Base-by-base conservation (phyloP, 1,140 invertebrate species). In the Dreissena polymorpha region DNA sequence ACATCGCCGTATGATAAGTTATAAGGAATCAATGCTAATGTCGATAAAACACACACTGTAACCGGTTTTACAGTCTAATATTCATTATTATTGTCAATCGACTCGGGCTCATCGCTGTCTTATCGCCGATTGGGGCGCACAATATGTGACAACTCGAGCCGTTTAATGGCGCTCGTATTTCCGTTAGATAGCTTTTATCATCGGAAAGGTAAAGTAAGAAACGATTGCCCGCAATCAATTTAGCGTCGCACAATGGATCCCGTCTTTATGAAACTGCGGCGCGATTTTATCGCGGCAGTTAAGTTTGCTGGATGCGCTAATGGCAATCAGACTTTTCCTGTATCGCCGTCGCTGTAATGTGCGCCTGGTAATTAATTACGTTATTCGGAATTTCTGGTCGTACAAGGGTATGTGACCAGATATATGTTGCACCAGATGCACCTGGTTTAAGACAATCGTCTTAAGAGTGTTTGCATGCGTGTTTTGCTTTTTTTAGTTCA, bases 131-230 rank as follows among this genome's bases (percentile, higher is more conserved):
- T 69, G 50, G 39, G 64, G 68, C 68, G 76, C 76, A 78, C 69
- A 78, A 78, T 69, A 78, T 78, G 76, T 78, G 16, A 65, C 63
- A 78, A 78, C 76, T 68, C 69, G 53, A 23, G 76, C 76, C 76
- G 76, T 78, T 69, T 78, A 78, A 69, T 78, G 76, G 63, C 53
- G 23, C 16, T 70, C 64, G 21, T 68, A 78, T 78, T 78, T 78
- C 65, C 76, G 51, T 67, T 60, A 78, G 76, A 78, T 78, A 78
- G 64, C 64, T 78, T 78, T 78, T 78, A 78, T 78, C 76, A 65
- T 39, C 12, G 25, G 76, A 57, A 78, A 78, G 68, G 76, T 78
- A 78, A 78, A 78, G 64, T 78, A 78, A 78, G 76, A 78, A 55
- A 78, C 49, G 69, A 78, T 78, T 78, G 76, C 64, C 53, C 53